These are phyloP conservation scores for Bradysia coprophila DNA, from an alignment of 1,140 invertebrate species.

Conservation along the genomic window DNA sequence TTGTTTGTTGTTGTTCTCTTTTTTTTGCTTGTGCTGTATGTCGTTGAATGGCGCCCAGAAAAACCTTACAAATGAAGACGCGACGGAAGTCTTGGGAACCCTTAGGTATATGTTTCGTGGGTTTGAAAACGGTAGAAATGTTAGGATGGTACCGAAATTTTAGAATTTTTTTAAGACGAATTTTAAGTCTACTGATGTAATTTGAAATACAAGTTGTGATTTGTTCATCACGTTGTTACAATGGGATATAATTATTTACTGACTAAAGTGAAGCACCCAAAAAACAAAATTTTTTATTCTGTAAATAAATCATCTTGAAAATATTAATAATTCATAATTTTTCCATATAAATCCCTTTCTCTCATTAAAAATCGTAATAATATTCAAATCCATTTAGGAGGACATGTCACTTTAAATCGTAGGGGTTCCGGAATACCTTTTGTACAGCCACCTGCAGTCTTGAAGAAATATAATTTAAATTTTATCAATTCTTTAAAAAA, in stretches of 20 bases:
- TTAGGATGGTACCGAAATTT: not conserved
- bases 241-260: not conserved
- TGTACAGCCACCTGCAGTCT: not conserved
- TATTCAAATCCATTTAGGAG: not conserved
- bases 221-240: not conserved
- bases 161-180: too few relatives aligned
- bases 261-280: not conserved
- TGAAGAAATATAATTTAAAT: not conserved
- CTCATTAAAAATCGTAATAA: not conserved
- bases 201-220: too few relatives aligned
- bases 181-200: too few relatives aligned
- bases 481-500: too few relatives aligned
- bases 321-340: not conserved
- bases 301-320: not conserved
- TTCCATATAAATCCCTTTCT: not conserved
- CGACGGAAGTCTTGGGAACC: not conserved
- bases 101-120: not conserved
- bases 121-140: not conserved
- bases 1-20: not conserved
- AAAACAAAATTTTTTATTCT: not conserved
- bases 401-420: not conserved
- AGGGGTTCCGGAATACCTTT: not conserved
- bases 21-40: not conserved
- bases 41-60: not conserved
- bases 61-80: not conserved